These are phyloP conservation scores for Microchirus variegatus DNA, from an alignment of 2,797 vertebrate species.

Conservation along the genomic window DNA sequence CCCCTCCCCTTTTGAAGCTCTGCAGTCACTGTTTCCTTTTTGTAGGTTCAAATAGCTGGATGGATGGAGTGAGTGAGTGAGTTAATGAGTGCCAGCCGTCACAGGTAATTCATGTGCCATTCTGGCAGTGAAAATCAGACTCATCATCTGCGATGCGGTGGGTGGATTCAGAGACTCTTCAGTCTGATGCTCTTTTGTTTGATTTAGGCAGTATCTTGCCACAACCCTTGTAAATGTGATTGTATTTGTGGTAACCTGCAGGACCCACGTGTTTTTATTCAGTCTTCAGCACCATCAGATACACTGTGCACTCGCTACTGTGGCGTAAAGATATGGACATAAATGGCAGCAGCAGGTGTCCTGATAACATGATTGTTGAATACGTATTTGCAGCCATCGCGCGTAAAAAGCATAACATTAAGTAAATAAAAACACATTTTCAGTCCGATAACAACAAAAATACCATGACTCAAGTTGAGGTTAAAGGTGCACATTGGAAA, in stretches of 20 bases:
- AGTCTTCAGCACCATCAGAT: neutral
- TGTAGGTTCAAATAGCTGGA: constrained; percentile 15
- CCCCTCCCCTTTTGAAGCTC: too few species aligned
- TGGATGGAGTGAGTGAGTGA: constrained; percentile 18
- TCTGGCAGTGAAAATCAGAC: constrained; percentile 39
- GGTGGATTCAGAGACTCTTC: constrained; percentile 59
- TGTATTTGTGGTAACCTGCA: constrained; percentile 39
- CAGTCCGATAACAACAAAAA: too few species aligned
- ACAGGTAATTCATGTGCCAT: constrained; percentile 48
- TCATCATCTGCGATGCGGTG: constrained; percentile 55
- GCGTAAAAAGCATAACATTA: too few species aligned
- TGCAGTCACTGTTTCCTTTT: constrained; percentile 11
- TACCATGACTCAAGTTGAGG: too few species aligned
- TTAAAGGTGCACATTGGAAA: too few species aligned
- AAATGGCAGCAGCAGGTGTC: neutral
- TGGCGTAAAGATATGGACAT: constrained; percentile 3
- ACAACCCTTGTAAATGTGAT: constrained; percentile 7
- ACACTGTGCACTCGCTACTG: neutral
- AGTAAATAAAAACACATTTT: too few species aligned
- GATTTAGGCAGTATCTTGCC: constrained; percentile 39
- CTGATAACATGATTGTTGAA: too few species aligned
- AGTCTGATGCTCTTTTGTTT: constrained; percentile 41
- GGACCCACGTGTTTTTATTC: constrained; percentile 11
- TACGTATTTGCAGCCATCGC: too few species aligned
- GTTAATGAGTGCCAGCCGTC: constrained; percentile 26